Evolutionary conservation across 2,888 invertebrate genomes (phyloP).

Genomic region (Nasonia oneida): DNA sequence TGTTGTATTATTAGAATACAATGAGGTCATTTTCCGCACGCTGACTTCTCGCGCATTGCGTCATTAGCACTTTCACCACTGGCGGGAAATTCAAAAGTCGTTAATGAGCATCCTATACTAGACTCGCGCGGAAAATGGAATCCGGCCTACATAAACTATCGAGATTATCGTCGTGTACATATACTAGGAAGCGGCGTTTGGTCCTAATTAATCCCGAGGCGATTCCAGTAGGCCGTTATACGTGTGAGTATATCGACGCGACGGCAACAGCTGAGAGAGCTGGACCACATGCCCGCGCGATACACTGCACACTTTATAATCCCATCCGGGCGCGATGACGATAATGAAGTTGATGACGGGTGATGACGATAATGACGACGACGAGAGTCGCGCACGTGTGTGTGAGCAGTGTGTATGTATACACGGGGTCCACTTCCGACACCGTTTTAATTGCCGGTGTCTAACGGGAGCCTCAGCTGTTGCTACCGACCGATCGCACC

Average conservation of each 20-base stretch:
- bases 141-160: conserved; percentile 3
- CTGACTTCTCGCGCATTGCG: conserved; percentile 44
- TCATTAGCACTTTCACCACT: conserved; percentile 50
- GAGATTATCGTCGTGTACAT: neutral
- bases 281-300: neutral
- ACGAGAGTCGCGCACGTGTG: conserved; percentile 44
- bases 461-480: conserved; percentile 73
- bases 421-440: conserved; percentile 71
- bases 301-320: conserved; percentile 38
- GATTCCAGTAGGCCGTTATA: neutral
- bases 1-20: conserved; percentile 49
- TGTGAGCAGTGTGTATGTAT: neutral
- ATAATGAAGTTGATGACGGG: conserved; percentile 66
- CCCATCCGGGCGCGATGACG: conserved; percentile 56
- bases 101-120: neutral
- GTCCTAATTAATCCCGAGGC: conserved; percentile 25
- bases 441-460: conserved; percentile 78
- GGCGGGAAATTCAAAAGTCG: conserved; percentile 42
- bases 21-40: conserved; percentile 54
- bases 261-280: neutral
- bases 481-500: conserved; percentile 59
- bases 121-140: neutral
- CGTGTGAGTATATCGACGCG: neutral
- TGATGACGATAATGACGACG: conserved; percentile 66
- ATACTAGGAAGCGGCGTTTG: neutral